Percentiles rank a stretch among this genome's conserved stretches.
phyloP scores from a whole-genome alignment of 2,797 vertebrate species.

The Melanotaenia maccullochi region DNA sequence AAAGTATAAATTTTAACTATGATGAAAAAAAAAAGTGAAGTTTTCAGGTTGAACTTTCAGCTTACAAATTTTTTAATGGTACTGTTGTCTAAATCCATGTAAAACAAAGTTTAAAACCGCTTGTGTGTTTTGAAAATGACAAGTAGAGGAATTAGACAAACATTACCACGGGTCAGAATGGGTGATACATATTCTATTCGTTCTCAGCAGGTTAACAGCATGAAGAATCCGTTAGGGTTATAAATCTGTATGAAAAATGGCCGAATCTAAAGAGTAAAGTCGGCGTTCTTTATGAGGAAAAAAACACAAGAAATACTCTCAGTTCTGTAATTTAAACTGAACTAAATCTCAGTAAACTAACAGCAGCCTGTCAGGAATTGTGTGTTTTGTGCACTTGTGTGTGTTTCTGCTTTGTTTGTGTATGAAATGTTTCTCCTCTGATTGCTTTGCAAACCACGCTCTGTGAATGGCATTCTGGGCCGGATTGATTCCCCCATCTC shows the following conservation, averaged over 20 bases:
- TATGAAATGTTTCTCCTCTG: conserved; percentile 61
- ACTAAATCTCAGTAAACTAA: not conserved
- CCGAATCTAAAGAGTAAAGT: not conserved
- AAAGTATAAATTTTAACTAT: too few species aligned
- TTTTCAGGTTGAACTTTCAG: not conserved
- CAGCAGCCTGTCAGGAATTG: not conserved
- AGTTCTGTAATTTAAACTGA: not conserved
- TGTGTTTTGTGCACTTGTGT: conserved; percentile 4
- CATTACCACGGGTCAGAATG: not conserved
- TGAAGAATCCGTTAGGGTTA: not conserved
- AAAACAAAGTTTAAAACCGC: not conserved
- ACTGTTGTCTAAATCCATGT: not conserved
- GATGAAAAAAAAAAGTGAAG: not conserved
- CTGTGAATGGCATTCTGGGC: conserved; percentile 86
- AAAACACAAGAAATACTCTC: not conserved
- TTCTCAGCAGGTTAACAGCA: too few species aligned
- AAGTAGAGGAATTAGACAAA: not conserved
- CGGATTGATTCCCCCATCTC: conserved; percentile 88
- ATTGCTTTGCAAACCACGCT: conserved; percentile 86
- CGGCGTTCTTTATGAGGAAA: not conserved
- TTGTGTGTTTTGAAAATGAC: not conserved
- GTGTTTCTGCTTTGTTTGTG: conserved; percentile 11
- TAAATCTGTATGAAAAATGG: not conserved
- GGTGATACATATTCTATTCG: not conserved
- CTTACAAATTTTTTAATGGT: not conserved